These are phyloP conservation scores for Glossosoma conforme DNA, from an alignment of 1,140 invertebrate genomes.

Conservation along the genomic window DNA sequence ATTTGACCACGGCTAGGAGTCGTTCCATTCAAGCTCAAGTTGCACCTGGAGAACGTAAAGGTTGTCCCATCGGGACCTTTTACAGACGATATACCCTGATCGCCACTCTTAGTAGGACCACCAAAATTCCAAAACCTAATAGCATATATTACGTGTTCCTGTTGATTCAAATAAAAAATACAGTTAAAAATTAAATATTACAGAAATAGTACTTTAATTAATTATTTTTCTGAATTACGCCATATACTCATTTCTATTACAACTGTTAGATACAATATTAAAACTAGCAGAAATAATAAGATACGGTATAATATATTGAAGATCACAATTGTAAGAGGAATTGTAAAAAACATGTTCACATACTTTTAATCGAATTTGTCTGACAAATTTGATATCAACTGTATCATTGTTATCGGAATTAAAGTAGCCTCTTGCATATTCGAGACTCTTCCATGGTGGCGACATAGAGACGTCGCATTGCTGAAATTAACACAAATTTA, in stretches of 20 bases:
- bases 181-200: neutral
- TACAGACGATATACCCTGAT: slow-evolving; percentile 79
- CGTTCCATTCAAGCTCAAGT: slow-evolving; percentile 91
- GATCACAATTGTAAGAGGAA: slow-evolving; percentile 4
- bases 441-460: slow-evolving; percentile 70
- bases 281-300: no score
- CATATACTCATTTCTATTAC: no score
- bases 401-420: slow-evolving; percentile 67
- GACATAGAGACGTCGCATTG: no score
- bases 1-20: slow-evolving; percentile 91
- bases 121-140: slow-evolving; percentile 85
- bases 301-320: neutral
- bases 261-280: no score
- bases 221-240: neutral
- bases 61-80: slow-evolving; percentile 89
- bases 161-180: slow-evolving; percentile 1
- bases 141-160: slow-evolving; percentile 87
- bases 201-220: neutral
- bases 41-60: slow-evolving; percentile 89
- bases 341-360: slow-evolving; percentile 12
- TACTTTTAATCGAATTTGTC: slow-evolving; percentile 80
- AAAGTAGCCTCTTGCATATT: slow-evolving; percentile 60
- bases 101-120: slow-evolving; percentile 88
- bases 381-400: slow-evolving; percentile 87
- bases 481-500: no score